Percentiles rank a stretch among this genome's conserved stretches.
phyloP scores from a whole-genome alignment of 2,888 invertebrate genomes.

The Ischnus inquisitorius region DNA sequence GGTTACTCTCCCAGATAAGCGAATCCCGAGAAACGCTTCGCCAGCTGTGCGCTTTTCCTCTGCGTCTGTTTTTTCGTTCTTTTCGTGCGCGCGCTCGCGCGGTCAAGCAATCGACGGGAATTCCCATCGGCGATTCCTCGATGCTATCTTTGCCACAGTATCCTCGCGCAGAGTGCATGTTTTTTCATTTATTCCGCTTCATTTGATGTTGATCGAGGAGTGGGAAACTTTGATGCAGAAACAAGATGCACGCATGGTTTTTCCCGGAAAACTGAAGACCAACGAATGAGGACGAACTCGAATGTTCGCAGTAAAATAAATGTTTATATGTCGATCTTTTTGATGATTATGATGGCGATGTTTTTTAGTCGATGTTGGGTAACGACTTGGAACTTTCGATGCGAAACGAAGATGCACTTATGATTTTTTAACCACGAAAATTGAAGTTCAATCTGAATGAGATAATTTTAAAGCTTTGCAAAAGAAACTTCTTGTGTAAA shows the following conservation, averaged over 20 bases:
- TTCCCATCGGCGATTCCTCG: not conserved
- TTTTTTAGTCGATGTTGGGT: too few relatives aligned
- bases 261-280: not conserved
- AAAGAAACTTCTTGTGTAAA: too few relatives aligned
- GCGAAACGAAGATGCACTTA: too few relatives aligned
- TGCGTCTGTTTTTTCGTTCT: not conserved
- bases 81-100: not conserved
- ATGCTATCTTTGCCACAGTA: conserved; percentile 1
- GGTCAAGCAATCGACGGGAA: not conserved
- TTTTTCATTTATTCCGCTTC: not conserved
- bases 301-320: not conserved
- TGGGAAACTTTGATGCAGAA: conserved; percentile 2
- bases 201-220: not conserved
- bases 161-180: not conserved
- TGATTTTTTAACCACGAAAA: too few relatives aligned
- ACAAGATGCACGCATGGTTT: not conserved
- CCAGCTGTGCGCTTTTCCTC: not conserved
- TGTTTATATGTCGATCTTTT: not conserved
- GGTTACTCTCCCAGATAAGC: conserved; percentile 21
- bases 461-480: too few relatives aligned
- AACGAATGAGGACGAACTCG: not conserved
- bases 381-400: too few relatives aligned
- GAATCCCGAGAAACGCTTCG: conserved; percentile 22
- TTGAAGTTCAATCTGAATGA: too few relatives aligned
- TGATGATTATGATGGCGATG: not conserved